Percentiles rank a stretch among this genome's conserved stretches.
Conservation (phyloP, 2,888 invertebrate genomes). For the Drosophila incognita region DNA sequence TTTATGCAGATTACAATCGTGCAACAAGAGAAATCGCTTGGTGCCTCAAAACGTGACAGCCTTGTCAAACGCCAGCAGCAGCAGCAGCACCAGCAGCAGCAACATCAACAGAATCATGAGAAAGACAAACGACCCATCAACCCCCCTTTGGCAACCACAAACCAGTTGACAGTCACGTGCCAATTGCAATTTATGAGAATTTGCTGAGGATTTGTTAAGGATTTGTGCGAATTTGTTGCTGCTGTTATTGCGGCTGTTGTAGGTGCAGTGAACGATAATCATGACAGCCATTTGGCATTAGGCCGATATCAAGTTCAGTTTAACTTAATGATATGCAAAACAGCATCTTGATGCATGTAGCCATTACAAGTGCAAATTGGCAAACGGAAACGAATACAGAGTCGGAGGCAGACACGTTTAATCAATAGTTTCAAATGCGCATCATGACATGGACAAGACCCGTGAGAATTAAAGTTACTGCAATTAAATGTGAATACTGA, state of each 20-base stretch:
- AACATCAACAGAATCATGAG: slow-evolving; percentile 29
- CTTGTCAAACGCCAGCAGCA: slow-evolving; percentile 43
- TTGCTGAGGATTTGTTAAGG: slow-evolving; percentile 18
- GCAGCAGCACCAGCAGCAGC: neutral
- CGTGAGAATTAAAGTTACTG: neutral
- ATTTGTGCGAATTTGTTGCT: neutral
- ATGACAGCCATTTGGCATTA: slow-evolving; percentile 37
- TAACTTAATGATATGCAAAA: slow-evolving; percentile 35
- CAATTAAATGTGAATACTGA: neutral
- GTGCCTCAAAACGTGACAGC: slow-evolving; percentile 68
- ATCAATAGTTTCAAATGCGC: neutral
- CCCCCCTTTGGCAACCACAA: neutral
- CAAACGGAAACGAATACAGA: slow-evolving; percentile 9
- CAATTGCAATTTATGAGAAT: slow-evolving; percentile 35
- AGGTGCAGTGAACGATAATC: slow-evolving; percentile 30
- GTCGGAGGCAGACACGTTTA: neutral
- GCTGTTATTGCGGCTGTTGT: neutral
- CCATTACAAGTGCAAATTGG: slow-evolving; percentile 9
- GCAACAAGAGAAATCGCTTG: slow-evolving; percentile 58
- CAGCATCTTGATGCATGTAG: slow-evolving; percentile 19
- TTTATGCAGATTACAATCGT: slow-evolving; percentile 71
- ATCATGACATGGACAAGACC: slow-evolving; percentile 1
- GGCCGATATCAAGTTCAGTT: slow-evolving; percentile 36
- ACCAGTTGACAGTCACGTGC: slow-evolving; percentile 46
- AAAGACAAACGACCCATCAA: slow-evolving; percentile 15